A percentile compares a stretch with the other conserved stretches of the same genome.
phyloP scores from a whole-genome alignment of 37 sponge, comb jelly and placozoan species.

The Spongilla lacustris region DNA sequence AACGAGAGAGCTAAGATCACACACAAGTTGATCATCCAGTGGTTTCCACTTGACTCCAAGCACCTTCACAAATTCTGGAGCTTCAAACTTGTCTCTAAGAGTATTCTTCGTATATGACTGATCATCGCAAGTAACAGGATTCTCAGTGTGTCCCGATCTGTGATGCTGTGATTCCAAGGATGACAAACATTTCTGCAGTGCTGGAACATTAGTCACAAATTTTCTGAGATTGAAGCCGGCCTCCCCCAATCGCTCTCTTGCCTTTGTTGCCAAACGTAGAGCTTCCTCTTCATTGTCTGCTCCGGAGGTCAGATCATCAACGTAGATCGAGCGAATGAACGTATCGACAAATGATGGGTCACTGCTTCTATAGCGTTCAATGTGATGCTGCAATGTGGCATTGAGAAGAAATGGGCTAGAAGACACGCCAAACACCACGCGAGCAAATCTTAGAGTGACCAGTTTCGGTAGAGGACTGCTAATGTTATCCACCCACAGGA shows the following conservation, averaged over 20 bases:
- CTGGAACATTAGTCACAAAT: slow-evolving; percentile 12
- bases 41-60: slow-evolving; percentile 38
- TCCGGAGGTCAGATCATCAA: slow-evolving; percentile 11
- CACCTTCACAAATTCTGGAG: slow-evolving; percentile 16
- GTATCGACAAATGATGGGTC: slow-evolving; percentile 11
- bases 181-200: neutral
- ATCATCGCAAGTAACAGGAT: neutral
- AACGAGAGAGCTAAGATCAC: neutral
- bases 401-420: slow-evolving; percentile 18
- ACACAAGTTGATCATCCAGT: slow-evolving; percentile 6
- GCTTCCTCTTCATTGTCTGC: slow-evolving; percentile 18
- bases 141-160: neutral
- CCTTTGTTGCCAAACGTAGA: neutral
- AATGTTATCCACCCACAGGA: slow-evolving; percentile 19
- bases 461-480: neutral
- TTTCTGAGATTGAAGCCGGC: slow-evolving; percentile 27
- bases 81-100: neutral
- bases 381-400: slow-evolving; percentile 13
- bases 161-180: neutral
- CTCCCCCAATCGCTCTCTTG: neutral
- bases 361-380: neutral
- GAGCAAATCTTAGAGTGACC: slow-evolving; percentile 2
- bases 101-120: slow-evolving; percentile 6
- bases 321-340: slow-evolving; percentile 21
- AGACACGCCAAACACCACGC: slow-evolving; percentile 17